Evolutionary conservation across 2,888 invertebrate species (phyloP).

Genomic region (Eupithecia subfuscata): DNA sequence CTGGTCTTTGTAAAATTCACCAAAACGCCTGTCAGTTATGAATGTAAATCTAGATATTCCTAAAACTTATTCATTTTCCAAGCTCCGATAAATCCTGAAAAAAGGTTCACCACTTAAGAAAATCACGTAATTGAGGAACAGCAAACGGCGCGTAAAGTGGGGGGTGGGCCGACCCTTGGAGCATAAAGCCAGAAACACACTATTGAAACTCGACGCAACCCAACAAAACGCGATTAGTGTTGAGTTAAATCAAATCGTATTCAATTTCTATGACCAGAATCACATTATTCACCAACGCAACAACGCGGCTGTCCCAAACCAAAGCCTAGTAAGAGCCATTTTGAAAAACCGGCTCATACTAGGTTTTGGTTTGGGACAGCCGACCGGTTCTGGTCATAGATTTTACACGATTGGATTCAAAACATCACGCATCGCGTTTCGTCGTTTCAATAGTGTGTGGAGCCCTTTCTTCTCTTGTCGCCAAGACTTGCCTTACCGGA

Average conservation of each 20-base stretch:
- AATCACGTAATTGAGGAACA: conserved; percentile 83
- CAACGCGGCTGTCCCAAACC: no score
- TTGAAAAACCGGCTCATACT: no score
- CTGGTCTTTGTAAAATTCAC: not conserved
- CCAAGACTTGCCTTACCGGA: conserved; percentile 52
- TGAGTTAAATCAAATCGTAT: not conserved
- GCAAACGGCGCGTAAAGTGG: conserved; percentile 80
- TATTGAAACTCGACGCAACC: not conserved
- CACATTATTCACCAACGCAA: no score
- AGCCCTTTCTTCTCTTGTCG: conserved; percentile 56
- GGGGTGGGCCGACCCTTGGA: conserved; percentile 59
- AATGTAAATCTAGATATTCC: not conserved
- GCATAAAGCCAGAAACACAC: conserved; percentile 47
- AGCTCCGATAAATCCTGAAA: conserved; percentile 68
- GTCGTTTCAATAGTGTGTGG: not conserved
- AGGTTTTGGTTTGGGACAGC: no score
- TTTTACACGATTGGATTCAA: not conserved
- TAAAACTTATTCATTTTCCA: conserved; percentile 46
- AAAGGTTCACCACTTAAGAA: conserved; percentile 80
- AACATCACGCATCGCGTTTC: not conserved
- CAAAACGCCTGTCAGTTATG: conserved; percentile 16
- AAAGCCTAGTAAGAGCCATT: no score
- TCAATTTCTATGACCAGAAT: not conserved
- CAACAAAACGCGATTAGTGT: not conserved
- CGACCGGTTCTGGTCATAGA: not conserved